These are phyloP conservation scores for Lucifuga dentata DNA, from an alignment of 2,113 vertebrate genomes.

Conservation along the genomic window DNA sequence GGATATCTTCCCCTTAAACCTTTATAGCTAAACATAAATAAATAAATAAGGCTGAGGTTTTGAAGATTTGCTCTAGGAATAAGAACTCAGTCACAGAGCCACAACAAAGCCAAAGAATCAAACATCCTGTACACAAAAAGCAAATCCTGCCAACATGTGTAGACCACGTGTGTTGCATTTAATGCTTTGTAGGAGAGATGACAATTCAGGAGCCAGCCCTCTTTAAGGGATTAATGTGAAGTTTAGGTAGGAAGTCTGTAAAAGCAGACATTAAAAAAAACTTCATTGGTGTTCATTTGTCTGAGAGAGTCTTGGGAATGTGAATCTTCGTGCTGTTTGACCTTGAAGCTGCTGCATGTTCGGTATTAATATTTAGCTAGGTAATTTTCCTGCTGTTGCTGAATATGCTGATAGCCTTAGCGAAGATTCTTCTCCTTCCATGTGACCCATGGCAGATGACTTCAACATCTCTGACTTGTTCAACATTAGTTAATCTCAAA, in stretches of 20 bases:
- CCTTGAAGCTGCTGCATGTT: no score
- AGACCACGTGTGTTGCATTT: conserved; percentile 2
- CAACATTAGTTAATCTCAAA: no score
- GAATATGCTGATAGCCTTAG: no score
- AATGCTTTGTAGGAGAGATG: not conserved
- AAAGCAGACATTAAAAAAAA: no score
- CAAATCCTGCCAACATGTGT: conserved; percentile 20
- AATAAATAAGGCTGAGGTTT: conserved; percentile 15
- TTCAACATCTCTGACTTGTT: not conserved
- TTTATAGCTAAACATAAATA: no score
- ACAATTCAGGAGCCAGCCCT: not conserved
- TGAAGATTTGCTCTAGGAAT: not conserved
- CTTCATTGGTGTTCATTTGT: no score
- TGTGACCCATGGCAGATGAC: not conserved
- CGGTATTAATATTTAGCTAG: no score
- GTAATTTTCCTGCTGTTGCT: no score
- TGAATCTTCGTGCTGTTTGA: no score
- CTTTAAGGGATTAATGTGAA: not conserved
- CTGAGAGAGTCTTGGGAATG: no score
- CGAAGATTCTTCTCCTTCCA: no score
- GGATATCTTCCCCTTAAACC: no score
- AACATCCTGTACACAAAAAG: not conserved
- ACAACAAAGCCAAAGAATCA: conserved; percentile 33
- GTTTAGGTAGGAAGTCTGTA: not conserved
- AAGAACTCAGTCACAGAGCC: conserved; percentile 17